Evolutionary conservation across 2,113 vertebrate species (phyloP).

Genomic region (Talpa occidentalis): DNA sequence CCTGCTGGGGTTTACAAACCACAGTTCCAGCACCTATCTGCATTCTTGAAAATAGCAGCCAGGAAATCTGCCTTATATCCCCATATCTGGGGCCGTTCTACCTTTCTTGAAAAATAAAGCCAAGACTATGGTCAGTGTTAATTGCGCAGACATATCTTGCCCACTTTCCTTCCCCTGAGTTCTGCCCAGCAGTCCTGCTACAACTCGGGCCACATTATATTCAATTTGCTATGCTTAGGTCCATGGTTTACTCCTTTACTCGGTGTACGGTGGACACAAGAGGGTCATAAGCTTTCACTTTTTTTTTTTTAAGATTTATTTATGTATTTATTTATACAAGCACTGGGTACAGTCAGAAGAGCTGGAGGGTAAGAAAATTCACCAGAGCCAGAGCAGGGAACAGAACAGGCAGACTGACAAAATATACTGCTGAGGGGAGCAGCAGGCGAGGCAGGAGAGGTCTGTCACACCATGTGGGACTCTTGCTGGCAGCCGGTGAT

Average conservation of each 20-base stretch:
- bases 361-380: too few relatives aligned
- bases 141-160: background rate
- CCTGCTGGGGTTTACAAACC: fast-evolving
- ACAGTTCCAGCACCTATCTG: background rate
- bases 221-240: background rate
- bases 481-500: too few relatives aligned
- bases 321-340: too few relatives aligned
- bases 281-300: background rate
- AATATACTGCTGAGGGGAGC: too few relatives aligned
- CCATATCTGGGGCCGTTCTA: too few relatives aligned
- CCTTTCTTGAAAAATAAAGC: fast-evolving
- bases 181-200: background rate
- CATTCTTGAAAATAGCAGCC: background rate
- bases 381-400: too few relatives aligned
- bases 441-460: too few relatives aligned
- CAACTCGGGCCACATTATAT: background rate
- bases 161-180: background rate
- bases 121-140: fast-evolving
- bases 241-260: fast-evolving
- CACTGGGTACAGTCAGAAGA: too few relatives aligned
- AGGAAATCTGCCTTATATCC: background rate
- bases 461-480: too few relatives aligned
- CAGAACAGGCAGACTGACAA: too few relatives aligned
- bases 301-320: too few relatives aligned
- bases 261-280: background rate